Percentiles rank a stretch among this genome's conserved stretches.
Conservation (phyloP, 2,888 invertebrate species). For the Eurytoma californica region DNA sequence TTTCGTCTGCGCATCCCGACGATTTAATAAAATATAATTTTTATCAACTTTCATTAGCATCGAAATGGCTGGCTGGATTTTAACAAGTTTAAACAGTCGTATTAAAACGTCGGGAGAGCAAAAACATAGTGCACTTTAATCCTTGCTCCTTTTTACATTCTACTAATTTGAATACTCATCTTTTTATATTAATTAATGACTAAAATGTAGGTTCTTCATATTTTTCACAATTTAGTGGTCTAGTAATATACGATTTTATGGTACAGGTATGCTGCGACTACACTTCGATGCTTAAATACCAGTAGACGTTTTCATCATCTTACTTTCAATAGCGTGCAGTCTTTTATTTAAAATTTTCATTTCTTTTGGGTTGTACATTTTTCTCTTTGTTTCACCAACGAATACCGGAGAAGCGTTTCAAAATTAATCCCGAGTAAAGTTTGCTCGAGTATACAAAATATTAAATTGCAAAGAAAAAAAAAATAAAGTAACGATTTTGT, state of each 20-base stretch:
- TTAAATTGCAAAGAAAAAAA: not conserved
- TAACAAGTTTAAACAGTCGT: too few species aligned
- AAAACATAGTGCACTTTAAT: too few species aligned
- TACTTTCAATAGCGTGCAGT: constrained; percentile 38
- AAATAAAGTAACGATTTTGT: not conserved
- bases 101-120: too few species aligned
- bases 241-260: not conserved
- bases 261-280: constrained; percentile 36
- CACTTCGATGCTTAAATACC: constrained; percentile 22
- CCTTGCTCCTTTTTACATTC: too few species aligned
- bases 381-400: constrained; percentile 51
- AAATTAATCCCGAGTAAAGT: constrained; percentile 14
- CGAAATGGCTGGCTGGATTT: too few species aligned
- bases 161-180: too few species aligned
- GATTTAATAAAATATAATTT: too few species aligned
- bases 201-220: too few species aligned
- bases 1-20: too few species aligned
- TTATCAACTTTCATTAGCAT: too few species aligned
- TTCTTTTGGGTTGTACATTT: constrained; percentile 60
- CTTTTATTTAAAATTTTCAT: constrained; percentile 69
- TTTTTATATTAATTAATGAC: too few species aligned
- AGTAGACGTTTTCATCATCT: constrained; percentile 42
- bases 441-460: not conserved
- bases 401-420: constrained; percentile 46
- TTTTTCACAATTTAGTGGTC: not conserved